Conservation (phyloP, 2,797 vertebrate genomes). For the Pelochelys cantorii region DNA sequence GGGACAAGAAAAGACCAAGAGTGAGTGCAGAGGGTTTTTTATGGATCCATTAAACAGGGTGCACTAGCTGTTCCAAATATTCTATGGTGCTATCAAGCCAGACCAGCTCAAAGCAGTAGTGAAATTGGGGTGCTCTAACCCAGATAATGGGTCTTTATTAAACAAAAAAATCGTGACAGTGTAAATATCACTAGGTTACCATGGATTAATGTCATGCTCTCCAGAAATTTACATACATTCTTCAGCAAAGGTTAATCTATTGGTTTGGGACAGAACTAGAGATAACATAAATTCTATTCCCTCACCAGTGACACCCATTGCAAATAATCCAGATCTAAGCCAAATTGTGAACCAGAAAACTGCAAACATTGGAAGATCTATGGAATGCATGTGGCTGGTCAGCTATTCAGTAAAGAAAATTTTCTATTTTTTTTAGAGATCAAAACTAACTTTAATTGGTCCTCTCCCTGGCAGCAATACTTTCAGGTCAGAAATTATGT, state of each 20-base stretch:
- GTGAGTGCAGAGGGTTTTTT: neutral
- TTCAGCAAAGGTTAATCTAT: neutral
- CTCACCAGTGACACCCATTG: neutral
- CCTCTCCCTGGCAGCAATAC: neutral
- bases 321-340: neutral
- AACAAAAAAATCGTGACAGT: neutral
- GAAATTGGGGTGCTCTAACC: neutral
- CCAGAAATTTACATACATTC: neutral
- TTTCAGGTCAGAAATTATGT: neutral
- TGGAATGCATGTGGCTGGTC: neutral
- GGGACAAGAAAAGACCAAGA: neutral
- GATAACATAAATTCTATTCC: neutral
- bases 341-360: neutral
- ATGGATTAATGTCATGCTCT: neutral
- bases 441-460: neutral
- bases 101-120: neutral
- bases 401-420: neutral
- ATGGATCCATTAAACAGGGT: neutral
- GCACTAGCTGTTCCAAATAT: neutral
- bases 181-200: neutral
- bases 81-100: neutral
- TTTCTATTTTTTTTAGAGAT: neutral
- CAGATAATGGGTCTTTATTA: neutral
- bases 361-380: neutral
- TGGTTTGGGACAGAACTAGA: neutral